Evolutionary conservation across 37 sponge, comb jelly and placozoan genomes (phyloP).

Genomic region (Bolinopsis microptera): DNA sequence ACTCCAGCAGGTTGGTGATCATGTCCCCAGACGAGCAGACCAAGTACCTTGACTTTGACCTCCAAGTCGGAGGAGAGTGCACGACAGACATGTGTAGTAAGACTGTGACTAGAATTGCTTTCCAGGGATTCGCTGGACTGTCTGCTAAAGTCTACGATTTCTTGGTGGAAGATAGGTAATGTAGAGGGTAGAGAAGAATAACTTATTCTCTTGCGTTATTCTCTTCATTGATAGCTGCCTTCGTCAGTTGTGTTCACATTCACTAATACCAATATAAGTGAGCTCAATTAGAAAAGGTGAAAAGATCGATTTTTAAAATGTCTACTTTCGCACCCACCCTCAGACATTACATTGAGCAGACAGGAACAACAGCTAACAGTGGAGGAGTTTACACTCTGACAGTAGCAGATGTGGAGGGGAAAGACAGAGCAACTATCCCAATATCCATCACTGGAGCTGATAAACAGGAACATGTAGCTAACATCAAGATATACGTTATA

Average conservation of each 20-base stretch:
- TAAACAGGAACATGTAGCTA: neutral
- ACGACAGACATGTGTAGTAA: neutral
- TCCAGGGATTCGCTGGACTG: neutral
- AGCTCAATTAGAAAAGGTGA: no score
- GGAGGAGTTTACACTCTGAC: neutral
- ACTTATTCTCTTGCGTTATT: no score
- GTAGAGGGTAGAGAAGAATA: no score
- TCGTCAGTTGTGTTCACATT: no score
- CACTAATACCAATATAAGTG: no score
- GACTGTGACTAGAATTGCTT: neutral
- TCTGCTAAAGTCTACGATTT: neutral
- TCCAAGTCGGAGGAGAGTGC: constrained; percentile 2
- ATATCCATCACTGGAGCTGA: neutral
- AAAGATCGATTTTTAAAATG: no score
- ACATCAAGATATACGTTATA: neutral
- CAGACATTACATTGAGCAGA: constrained; percentile 23
- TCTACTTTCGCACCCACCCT: no score
- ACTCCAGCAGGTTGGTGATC: neutral
- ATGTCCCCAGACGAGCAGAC: neutral
- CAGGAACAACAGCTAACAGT: neutral
- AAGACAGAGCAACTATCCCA: neutral
- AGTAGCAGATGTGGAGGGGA: neutral
- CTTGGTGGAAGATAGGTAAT: constrained; percentile 9
- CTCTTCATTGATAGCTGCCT: no score
- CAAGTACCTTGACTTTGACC: neutral